These are phyloP conservation scores for Metalampra italica DNA, from an alignment of 2,888 invertebrate species.

Conservation along the genomic window DNA sequence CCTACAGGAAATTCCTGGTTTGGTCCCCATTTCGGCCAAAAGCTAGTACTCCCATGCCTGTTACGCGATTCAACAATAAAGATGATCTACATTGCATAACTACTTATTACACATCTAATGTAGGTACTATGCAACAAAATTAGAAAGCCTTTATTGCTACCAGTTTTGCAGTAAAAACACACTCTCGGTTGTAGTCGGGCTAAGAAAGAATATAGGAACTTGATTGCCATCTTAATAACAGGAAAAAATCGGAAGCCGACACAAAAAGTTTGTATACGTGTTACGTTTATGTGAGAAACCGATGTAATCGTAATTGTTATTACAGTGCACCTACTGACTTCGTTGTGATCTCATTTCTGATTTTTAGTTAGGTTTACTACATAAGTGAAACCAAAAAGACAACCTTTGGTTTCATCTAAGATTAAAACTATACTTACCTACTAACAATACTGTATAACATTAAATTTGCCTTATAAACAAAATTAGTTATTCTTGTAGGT, in stretches of 20 bases:
- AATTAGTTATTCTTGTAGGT: too few relatives aligned
- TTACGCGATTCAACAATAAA: neutral
- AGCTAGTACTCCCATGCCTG: neutral
- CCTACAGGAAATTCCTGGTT: too few relatives aligned
- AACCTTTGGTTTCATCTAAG: too few relatives aligned
- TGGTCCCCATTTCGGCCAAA: too few relatives aligned
- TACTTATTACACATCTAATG: neutral
- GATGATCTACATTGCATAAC: constrained; percentile 5
- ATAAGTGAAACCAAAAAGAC: too few relatives aligned
- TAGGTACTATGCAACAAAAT: neutral
- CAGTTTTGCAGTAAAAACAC: neutral
- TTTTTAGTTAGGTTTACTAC: too few relatives aligned
- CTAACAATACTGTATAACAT: too few relatives aligned
- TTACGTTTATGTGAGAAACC: constrained; percentile 21
- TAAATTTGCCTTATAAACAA: too few relatives aligned
- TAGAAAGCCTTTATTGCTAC: constrained; percentile 5
- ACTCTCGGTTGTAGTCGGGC: constrained; percentile 4
- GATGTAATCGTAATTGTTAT: constrained; percentile 6
- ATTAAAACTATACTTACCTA: too few relatives aligned
- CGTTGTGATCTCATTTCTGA: too few relatives aligned
- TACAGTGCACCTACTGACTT: too few relatives aligned
- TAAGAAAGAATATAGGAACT: constrained; percentile 22
- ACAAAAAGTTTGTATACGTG: constrained; percentile 12
- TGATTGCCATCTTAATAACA: constrained; percentile 15
- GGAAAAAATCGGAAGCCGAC: constrained; percentile 25